Conservation (phyloP, 2,797 vertebrate genomes). For the Sebastes diploproa region DNA sequence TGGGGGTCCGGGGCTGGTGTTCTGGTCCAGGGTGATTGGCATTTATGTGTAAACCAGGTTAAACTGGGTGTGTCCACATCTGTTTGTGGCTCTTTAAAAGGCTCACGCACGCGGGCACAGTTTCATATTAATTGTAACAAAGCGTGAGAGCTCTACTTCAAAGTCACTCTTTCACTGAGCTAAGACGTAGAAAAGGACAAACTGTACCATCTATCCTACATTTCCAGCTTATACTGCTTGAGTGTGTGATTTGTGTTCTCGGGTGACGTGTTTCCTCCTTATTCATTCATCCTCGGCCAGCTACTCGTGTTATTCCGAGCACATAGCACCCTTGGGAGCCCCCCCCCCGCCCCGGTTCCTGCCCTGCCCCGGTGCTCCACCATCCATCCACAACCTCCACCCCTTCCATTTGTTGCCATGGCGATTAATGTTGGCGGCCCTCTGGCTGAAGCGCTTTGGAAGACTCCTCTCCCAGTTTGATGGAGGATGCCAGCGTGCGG, state of each 20-base stretch:
- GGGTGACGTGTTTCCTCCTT: conserved; percentile 43
- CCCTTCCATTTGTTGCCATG: conserved; percentile 77
- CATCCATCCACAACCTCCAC: conserved; percentile 50
- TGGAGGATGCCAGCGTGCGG: conserved; percentile 67
- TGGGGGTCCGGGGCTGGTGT: neutral
- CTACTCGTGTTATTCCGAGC: conserved; percentile 68
- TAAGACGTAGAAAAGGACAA: neutral
- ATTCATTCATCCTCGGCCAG: conserved; percentile 46
- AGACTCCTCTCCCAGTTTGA: conserved; percentile 56
- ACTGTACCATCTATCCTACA: too few species aligned
- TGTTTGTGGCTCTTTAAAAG: neutral
- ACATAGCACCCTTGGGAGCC: conserved; percentile 71
- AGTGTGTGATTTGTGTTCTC: conserved; percentile 42
- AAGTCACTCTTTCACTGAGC: neutral
- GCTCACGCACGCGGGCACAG: neutral
- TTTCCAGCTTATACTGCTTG: neutral
- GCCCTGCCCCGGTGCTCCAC: conserved; percentile 57
- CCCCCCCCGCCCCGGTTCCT: conserved; percentile 11
- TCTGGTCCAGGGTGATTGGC: conserved; percentile 1
- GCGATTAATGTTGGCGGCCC: conserved; percentile 74
- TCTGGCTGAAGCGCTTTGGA: conserved; percentile 57
- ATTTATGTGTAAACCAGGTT: conserved; percentile 18
- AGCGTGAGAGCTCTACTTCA: neutral
- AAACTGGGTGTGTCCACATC: conserved; percentile 12
- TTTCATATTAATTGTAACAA: neutral